These are phyloP conservation scores for Nannoperca australis DNA, from an alignment of 2,797 vertebrate genomes.

Conservation along the genomic window DNA sequence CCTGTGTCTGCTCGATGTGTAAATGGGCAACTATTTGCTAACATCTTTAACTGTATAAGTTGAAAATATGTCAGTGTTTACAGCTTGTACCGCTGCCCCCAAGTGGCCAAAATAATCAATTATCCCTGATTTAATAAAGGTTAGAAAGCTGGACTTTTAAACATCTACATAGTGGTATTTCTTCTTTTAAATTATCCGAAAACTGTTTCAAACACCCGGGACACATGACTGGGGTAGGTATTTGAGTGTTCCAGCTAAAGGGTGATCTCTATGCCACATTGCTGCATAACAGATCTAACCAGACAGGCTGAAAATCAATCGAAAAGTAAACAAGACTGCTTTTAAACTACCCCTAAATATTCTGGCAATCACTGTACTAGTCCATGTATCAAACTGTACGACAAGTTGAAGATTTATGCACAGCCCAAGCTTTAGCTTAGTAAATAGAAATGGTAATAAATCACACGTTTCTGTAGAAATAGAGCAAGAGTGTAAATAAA, in stretches of 20 bases:
- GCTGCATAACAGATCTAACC: background rate
- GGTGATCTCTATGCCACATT: background rate
- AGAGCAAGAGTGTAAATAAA: constrained; percentile 47
- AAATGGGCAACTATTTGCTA: background rate
- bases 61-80: background rate
- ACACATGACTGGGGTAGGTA: background rate
- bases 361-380: constrained; percentile 9
- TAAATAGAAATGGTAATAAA: constrained; percentile 28
- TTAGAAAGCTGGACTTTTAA: background rate
- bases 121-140: background rate
- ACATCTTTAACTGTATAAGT: background rate
- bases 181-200: background rate
- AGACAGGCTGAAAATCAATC: constrained; percentile 37
- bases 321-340: constrained; percentile 37
- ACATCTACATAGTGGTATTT: background rate
- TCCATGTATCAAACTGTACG: constrained; percentile 1
- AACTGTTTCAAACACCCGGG: background rate
- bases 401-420: constrained; percentile 16
- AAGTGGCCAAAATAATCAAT: background rate
- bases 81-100: background rate
- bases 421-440: constrained; percentile 5
- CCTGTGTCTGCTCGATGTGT: background rate
- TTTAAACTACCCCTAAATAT: constrained; percentile 41
- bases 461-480: constrained; percentile 23
- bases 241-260: constrained; percentile 20